Percentiles rank a stretch among this genome's conserved stretches.
phyloP scores from a whole-genome alignment of 2,113 vertebrate genomes.

The Amphiprion percula region DNA sequence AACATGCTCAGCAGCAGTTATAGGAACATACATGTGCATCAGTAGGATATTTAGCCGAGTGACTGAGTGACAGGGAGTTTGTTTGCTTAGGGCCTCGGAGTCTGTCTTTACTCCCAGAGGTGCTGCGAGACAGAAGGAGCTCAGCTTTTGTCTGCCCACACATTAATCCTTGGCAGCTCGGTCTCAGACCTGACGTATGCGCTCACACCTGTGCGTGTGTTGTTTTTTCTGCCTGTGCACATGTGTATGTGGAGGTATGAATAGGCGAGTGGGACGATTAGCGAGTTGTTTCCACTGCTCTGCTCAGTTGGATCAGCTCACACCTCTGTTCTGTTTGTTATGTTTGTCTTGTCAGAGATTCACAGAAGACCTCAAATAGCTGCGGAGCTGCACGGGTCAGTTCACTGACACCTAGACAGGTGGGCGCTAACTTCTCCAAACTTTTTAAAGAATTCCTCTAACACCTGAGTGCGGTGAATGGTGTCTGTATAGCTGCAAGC shows the following conservation, averaged over 20 bases:
- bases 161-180: conserved; percentile 69
- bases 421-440: conserved; percentile 43
- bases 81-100: conserved; percentile 53
- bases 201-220: conserved; percentile 56
- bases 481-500: background rate
- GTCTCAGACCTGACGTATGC: conserved; percentile 50
- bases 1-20: no score
- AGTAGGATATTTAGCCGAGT: conserved; percentile 20
- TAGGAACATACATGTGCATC: background rate
- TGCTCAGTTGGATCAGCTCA: conserved; percentile 64
- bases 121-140: conserved; percentile 66
- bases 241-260: conserved; percentile 23
- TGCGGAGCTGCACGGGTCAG: conserved; percentile 48
- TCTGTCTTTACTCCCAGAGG: conserved; percentile 46
- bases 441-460: conserved; percentile 39
- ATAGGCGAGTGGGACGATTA: conserved; percentile 37
- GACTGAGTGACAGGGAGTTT: conserved; percentile 56
- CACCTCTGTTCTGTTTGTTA: conserved; percentile 79
- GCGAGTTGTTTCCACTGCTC: conserved; percentile 58
- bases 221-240: background rate
- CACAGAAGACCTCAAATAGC: conserved; percentile 32
- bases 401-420: conserved; percentile 53
- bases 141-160: conserved; percentile 58
- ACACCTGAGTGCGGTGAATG: background rate
- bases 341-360: conserved; percentile 70